Conservation (phyloP, 2,888 invertebrate genomes). For the Sphaerophoria taeniata region DNA sequence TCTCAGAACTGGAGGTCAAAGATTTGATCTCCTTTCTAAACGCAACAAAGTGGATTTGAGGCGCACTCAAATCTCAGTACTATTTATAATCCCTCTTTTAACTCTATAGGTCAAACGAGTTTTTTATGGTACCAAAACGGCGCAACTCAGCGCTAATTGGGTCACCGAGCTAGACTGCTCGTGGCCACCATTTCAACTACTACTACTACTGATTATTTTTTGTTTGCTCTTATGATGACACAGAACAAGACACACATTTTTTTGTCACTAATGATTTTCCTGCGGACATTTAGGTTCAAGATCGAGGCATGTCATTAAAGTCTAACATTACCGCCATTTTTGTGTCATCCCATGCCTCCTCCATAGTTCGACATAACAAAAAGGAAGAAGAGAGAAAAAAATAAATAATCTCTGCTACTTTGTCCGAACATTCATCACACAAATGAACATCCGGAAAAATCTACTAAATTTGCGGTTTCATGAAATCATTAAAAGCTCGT, state of each 20-base stretch:
- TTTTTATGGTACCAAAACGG: no score
- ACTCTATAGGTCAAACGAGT: no score
- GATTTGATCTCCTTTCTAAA: no score
- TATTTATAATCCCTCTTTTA: no score
- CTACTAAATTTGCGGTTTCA: conserved; percentile 36
- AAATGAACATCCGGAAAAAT: conserved; percentile 45
- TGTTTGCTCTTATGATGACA: background rate
- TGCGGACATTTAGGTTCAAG: background rate
- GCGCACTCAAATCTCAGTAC: no score
- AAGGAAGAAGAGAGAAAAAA: background rate
- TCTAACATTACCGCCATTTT: background rate
- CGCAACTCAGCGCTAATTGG: no score
- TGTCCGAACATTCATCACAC: conserved; percentile 10
- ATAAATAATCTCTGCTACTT: conserved; percentile 7
- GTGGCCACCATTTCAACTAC: no score
- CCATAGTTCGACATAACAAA: background rate
- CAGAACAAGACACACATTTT: background rate
- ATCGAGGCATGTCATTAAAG: background rate
- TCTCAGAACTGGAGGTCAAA: no score
- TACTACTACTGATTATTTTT: no score
- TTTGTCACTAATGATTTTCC: background rate
- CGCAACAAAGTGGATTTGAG: no score
- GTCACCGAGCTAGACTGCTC: no score
- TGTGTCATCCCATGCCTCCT: background rate
- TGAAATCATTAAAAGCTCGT: conserved; percentile 44